Conservation (phyloP, 2,888 invertebrate genomes). For the Pristionchus mayeri region DNA sequence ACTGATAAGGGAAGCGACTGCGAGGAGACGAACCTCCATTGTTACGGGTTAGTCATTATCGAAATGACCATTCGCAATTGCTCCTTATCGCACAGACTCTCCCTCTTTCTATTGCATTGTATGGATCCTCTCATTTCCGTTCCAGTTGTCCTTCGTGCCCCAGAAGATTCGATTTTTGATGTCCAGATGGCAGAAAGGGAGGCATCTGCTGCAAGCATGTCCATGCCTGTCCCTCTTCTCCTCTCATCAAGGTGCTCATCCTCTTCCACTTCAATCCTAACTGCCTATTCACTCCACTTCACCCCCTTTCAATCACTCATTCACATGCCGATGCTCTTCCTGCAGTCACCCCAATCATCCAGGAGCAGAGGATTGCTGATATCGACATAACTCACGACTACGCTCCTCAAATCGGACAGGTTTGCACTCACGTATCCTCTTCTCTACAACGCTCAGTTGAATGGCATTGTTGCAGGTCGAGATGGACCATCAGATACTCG, state of each 20-base stretch:
- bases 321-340: background rate
- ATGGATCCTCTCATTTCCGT: too few species aligned
- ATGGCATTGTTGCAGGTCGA: background rate
- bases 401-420: background rate
- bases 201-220: conserved; percentile 32
- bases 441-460: background rate
- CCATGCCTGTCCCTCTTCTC: background rate
- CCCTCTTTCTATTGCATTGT: background rate
- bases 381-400: background rate
- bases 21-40: conserved; percentile 3
- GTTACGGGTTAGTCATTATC: background rate
- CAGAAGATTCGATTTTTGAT: background rate
- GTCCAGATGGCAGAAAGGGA: background rate
- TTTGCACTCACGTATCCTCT: background rate
- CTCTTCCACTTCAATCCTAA: too few species aligned
- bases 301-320: background rate
- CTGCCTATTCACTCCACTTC: background rate
- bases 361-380: background rate
- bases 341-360: background rate
- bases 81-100: background rate
- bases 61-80: background rate
- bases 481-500: background rate
- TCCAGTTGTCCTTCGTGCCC: conserved; percentile 22
- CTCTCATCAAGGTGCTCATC: background rate
- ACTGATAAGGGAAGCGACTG: conserved; percentile 22